These are phyloP conservation scores for Leptinotarsa peninsularis DNA, from an alignment of 2,888 invertebrate genomes.

Conservation along the genomic window DNA sequence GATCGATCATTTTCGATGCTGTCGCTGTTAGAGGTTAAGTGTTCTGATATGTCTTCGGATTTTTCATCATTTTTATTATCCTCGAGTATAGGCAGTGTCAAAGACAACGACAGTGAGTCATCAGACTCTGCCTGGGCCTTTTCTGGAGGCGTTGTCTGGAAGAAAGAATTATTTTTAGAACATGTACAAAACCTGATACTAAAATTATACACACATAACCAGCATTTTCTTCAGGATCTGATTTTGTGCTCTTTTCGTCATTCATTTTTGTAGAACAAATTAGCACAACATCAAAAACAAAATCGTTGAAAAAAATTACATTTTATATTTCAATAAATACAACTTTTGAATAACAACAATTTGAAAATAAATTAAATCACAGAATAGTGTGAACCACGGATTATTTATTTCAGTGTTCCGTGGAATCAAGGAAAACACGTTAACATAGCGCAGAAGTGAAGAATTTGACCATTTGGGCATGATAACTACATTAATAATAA, in stretches of 20 bases:
- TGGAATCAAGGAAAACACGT: too few relatives aligned
- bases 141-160: constrained; percentile 27
- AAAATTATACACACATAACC: constrained; percentile 4
- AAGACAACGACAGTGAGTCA: constrained; percentile 46
- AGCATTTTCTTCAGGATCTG: not conserved
- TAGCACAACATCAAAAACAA: not conserved
- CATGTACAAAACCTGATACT: not conserved
- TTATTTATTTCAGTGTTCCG: too few relatives aligned
- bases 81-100: constrained; percentile 49
- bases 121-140: constrained; percentile 33
- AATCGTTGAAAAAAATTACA: not conserved
- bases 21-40: constrained; percentile 48
- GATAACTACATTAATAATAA: too few relatives aligned
- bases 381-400: too few relatives aligned
- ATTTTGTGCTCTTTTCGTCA: constrained; percentile 1
- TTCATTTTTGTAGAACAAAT: not conserved
- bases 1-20: constrained; percentile 65
- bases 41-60: constrained; percentile 53
- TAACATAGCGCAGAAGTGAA: too few relatives aligned
- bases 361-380: too few relatives aligned
- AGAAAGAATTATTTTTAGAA: constrained; percentile 20
- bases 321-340: not conserved
- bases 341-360: too few relatives aligned
- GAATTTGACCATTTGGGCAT: too few relatives aligned
- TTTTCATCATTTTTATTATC: constrained; percentile 39